A percentile compares a stretch with the other conserved stretches of the same genome.
phyloP scores from a whole-genome alignment of 2,113 vertebrate species.

The Hippocampus comes region DNA sequence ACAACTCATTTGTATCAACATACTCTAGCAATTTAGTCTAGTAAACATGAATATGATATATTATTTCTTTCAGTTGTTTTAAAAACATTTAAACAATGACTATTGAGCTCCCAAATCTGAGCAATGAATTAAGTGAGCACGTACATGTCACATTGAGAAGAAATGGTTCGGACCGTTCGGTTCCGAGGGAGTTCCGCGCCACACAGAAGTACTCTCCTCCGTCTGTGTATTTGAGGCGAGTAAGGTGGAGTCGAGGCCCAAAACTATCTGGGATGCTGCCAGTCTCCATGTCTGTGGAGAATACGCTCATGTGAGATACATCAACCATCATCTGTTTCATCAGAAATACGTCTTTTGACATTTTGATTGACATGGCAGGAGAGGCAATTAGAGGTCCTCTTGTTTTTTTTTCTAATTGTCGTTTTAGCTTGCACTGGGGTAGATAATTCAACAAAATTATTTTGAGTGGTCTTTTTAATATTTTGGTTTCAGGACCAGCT shows the following conservation, averaged over 20 bases:
- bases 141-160: constrained; percentile 74
- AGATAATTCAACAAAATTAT: neutral
- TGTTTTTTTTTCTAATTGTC: neutral
- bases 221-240: constrained; percentile 62
- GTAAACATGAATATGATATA: neutral
- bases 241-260: constrained; percentile 66
- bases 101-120: neutral
- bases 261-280: constrained; percentile 74
- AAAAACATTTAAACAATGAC: neutral
- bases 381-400: neutral
- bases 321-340: neutral
- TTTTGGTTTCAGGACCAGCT: neutral
- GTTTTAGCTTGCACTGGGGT: neutral
- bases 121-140: constrained; percentile 6
- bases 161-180: constrained; percentile 62
- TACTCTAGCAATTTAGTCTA: neutral
- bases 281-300: constrained; percentile 63
- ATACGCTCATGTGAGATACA: neutral
- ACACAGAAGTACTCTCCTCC: constrained; percentile 73
- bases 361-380: neutral
- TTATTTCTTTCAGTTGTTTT: neutral
- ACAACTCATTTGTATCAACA: neutral
- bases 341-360: neutral
- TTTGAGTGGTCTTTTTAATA: neutral
- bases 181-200: constrained; percentile 72